A percentile compares a stretch with the other conserved stretches of the same genome.
Evolutionary conservation across 2,888 invertebrate genomes (phyloP).

Genomic region (Allolobophora icterica): DNA sequence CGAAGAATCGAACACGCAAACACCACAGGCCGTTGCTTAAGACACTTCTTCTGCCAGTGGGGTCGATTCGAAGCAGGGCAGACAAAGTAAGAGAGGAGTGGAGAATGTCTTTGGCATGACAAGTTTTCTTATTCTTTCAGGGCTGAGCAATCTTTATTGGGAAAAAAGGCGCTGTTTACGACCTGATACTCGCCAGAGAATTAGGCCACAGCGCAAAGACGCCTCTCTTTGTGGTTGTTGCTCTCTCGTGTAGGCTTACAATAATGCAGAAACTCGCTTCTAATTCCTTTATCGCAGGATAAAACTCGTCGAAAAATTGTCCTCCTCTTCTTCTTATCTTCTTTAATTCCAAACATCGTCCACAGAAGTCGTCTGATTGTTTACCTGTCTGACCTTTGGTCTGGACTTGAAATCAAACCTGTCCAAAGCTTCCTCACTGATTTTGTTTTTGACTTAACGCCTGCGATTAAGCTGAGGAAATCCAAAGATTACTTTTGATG

Average conservation of each 20-base stretch:
- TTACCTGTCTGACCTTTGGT: too few relatives aligned
- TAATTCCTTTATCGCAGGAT: background rate
- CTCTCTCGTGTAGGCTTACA: background rate
- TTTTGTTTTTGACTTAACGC: background rate
- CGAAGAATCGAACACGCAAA: background rate
- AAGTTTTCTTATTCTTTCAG: too few relatives aligned
- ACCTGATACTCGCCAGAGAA: too few relatives aligned
- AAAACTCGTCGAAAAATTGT: background rate
- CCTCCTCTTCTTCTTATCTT: background rate
- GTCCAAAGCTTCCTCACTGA: background rate
- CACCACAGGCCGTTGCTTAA: too few relatives aligned
- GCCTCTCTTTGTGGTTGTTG: too few relatives aligned
- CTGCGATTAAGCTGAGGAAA: conserved; percentile 17
- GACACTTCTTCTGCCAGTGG: too few relatives aligned
- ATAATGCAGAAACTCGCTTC: background rate
- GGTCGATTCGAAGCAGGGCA: too few relatives aligned
- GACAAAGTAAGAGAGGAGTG: too few relatives aligned
- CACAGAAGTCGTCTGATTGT: background rate
- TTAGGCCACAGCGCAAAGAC: too few relatives aligned
- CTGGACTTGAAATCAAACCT: background rate
- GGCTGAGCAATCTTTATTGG: too few relatives aligned
- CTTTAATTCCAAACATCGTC: background rate
- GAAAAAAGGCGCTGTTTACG: too few relatives aligned
- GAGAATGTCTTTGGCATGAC: too few relatives aligned
- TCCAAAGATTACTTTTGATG: background rate